Base-by-base conservation (phyloP, 2,113 vertebrate genomes). In the Alethe diademata region DNA sequence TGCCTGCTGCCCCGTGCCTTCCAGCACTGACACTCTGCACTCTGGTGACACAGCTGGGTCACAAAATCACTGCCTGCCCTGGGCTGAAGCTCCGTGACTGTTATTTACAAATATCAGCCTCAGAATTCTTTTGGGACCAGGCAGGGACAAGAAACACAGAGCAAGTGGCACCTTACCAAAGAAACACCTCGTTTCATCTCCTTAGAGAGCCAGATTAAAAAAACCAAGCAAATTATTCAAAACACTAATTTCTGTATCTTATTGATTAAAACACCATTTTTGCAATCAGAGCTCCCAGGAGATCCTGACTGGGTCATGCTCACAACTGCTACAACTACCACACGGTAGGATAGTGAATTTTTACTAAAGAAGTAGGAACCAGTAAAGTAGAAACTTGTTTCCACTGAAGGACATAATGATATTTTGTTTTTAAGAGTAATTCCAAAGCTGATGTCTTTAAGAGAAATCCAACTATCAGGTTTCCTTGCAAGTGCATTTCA, bases 31-130 rank as follows among this genome's bases (percentile, higher is more conserved):
- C 19, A 69, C 58, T 48, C 57, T 13, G 50, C 66, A 16, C 20
- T 8, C 19, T 1, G 64, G 54, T 17, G 38, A 36, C n/a, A 13
- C 38, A 36, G 48, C 57, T 47, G 36, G 8, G 14, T 19, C 67
- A 17, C 11, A 19, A 60, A 19, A 29, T 38, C 72, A 33, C 62
- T 18, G 31, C 13, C 67, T 64, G 43, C 45, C 36, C 33, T 28
- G 5, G 42, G 29, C 40, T 56, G 9, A 38, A 78, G 26, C 17
- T 42, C 43, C 4, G 9, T 10, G 14, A 36, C 6, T 45, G 10
- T 36, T 33, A 48, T 2, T 25, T 1, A 56, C 14, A 22, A 26
- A 17, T 0, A 1, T 4, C 81, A 76, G n/a, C 17, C 38, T 24
- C 57, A 33, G 2, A 54, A 72, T n/a, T 35, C 36, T 56, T 50